Evolutionary conservation across 2,888 invertebrate genomes (phyloP).

Genomic region (Synanthedon andrenaeformis): DNA sequence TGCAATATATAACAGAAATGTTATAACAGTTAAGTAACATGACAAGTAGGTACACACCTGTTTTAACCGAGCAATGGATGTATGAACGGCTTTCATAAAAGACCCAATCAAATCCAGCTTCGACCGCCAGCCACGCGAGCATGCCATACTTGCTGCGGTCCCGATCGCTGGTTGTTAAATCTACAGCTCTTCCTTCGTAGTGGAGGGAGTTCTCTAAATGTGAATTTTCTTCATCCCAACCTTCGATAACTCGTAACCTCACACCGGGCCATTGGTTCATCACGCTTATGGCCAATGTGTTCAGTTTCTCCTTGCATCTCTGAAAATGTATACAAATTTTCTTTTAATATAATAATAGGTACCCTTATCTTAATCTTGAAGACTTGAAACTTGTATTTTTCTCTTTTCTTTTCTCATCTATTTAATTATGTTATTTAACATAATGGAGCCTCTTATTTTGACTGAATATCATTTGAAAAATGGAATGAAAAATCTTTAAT

Average conservation of each 20-base stretch:
- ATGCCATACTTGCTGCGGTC: slow-evolving; percentile 95
- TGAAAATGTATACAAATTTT: slow-evolving; percentile 61
- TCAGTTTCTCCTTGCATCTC: slow-evolving; percentile 96
- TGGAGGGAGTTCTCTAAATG: slow-evolving; percentile 88
- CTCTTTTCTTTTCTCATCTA: background rate
- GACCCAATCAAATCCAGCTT: slow-evolving; percentile 99
- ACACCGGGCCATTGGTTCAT: slow-evolving; percentile 99
- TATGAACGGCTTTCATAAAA: slow-evolving; percentile 95
- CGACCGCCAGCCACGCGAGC: slow-evolving; percentile 94
- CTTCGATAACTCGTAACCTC: slow-evolving; percentile 90
- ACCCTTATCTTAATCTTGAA: background rate
- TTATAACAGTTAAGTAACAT: background rate
- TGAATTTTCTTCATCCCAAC: slow-evolving; percentile 91
- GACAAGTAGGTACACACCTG: slow-evolving; percentile 81
- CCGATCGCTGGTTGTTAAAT: slow-evolving; percentile 94
- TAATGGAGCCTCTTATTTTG: no score
- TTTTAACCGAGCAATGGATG: slow-evolving; percentile 97
- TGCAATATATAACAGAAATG: no score
- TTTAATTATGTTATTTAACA: background rate
- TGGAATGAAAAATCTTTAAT: no score
- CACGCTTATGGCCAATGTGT: slow-evolving; percentile 93
- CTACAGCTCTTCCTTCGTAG: slow-evolving; percentile 97
- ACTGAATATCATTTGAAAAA: no score
- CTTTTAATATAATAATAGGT: background rate
- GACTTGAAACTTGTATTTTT: background rate